Conservation (phyloP, 2,888 invertebrate species). For the Drosophila mulleri region DNA sequence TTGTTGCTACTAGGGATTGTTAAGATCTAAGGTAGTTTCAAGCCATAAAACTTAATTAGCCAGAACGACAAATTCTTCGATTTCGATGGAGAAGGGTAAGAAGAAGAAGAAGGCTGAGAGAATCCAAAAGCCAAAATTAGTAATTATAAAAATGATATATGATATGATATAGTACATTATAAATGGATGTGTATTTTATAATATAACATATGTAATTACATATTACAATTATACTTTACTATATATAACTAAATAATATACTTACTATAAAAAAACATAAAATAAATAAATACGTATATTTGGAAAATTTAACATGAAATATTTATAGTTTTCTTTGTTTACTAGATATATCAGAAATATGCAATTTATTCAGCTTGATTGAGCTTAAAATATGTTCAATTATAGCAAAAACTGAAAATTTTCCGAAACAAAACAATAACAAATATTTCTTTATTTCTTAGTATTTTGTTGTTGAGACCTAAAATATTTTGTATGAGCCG, state of each 20-base stretch:
- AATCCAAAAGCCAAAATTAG: neutral
- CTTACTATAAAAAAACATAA: too few species aligned
- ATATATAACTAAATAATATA: too few species aligned
- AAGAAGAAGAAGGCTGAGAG: too few species aligned
- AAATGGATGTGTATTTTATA: too few species aligned
- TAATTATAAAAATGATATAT: neutral
- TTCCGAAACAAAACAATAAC: neutral
- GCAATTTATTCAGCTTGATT: neutral
- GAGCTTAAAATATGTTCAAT: neutral
- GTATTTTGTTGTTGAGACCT: neutral
- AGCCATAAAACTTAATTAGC: constrained; percentile 63
- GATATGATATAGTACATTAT: neutral
- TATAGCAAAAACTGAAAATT: neutral
- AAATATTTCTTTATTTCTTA: neutral
- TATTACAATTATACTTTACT: too few species aligned
- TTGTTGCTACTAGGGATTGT: neutral
- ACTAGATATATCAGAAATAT: neutral
- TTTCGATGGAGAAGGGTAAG: neutral
- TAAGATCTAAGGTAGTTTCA: constrained; percentile 23
- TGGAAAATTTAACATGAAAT: neutral
- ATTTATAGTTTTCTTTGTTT: neutral
- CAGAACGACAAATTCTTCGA: constrained; percentile 32
- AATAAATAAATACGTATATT: too few species aligned
- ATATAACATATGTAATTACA: too few species aligned
- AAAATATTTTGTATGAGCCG: too few species aligned